A percentile compares a stretch with the other conserved stretches of the same genome.
Conservation (phyloP, 2,888 invertebrate species). For the Boloria euphrosyne region DNA sequence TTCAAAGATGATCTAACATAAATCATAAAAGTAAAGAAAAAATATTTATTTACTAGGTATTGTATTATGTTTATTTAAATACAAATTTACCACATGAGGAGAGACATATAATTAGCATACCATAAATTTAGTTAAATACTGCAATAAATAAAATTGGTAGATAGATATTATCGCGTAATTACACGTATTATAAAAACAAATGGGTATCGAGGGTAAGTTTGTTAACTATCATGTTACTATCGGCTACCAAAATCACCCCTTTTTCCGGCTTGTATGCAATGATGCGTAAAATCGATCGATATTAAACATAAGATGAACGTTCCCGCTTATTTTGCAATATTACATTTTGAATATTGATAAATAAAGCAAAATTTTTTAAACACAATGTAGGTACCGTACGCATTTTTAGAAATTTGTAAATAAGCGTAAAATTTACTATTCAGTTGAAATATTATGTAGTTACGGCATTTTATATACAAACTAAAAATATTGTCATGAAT, state of each 20-base stretch:
- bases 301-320: not conserved
- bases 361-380: not conserved
- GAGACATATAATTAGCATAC: too few species aligned
- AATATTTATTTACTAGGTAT: too few species aligned
- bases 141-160: not conserved
- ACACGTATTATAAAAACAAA: constrained; percentile 8
- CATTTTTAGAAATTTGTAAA: too few species aligned
- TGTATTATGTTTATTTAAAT: too few species aligned
- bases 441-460: too few species aligned
- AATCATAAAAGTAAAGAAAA: too few species aligned
- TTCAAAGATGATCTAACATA: too few species aligned
- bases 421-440: too few species aligned
- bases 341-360: not conserved
- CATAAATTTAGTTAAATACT: constrained; percentile 1
- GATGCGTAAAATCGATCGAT: constrained; percentile 28
- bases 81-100: too few species aligned
- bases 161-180: constrained; percentile 12
- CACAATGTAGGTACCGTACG: not conserved
- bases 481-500: too few species aligned
- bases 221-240: not conserved
- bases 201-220: constrained; percentile 5
- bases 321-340: constrained; percentile 2
- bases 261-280: constrained; percentile 13
- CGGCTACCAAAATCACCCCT: constrained; percentile 24
- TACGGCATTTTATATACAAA: too few species aligned